These are phyloP conservation scores for Leucophenga maculata DNA, from an alignment of 2,888 invertebrate genomes.

Conservation along the genomic window DNA sequence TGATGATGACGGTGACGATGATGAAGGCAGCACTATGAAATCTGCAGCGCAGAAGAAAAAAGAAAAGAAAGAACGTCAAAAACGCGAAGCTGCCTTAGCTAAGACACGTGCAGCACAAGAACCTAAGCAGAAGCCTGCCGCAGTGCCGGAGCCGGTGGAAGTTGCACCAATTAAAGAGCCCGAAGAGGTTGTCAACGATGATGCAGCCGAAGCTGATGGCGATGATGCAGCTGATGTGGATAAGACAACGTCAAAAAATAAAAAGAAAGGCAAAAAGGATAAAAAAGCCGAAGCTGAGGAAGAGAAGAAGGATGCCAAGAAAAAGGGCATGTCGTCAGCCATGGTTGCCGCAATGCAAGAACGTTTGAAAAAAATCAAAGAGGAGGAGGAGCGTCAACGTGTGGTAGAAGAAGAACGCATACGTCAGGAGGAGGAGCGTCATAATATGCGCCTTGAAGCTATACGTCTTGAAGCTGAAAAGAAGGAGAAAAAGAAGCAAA, in stretches of 20 bases:
- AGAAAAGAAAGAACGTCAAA: conserved; percentile 88
- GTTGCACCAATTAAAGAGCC: conserved; percentile 71
- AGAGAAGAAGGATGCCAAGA: conserved; percentile 74
- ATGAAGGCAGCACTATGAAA: conserved; percentile 79
- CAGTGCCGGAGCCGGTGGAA: conserved; percentile 35
- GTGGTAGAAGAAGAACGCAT: conserved; percentile 87
- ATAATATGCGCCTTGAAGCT: conserved; percentile 82
- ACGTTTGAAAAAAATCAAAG: conserved; percentile 87
- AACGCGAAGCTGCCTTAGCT: conserved; percentile 77
- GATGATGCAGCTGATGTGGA: conserved; percentile 39
- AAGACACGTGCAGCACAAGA: conserved; percentile 70
- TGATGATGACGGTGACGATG: conserved; percentile 74
- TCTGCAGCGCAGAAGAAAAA: conserved; percentile 91
- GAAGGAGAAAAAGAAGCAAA: conserved; percentile 90
- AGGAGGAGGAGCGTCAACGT: conserved; percentile 85
- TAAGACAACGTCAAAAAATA: conserved; percentile 68
- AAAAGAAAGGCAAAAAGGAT: conserved; percentile 73
- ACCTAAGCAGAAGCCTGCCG: conserved; percentile 64
- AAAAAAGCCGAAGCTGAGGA: conserved; percentile 73
- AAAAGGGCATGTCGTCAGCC: conserved; percentile 85
- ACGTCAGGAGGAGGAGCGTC: conserved; percentile 82
- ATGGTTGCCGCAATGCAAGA: conserved; percentile 94
- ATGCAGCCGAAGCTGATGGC: conserved; percentile 55
- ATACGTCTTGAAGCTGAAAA: conserved; percentile 87
- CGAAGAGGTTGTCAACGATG: conserved; percentile 40